Conservation (phyloP, 2,797 vertebrate genomes). For the Jordanella pulchra region DNA sequence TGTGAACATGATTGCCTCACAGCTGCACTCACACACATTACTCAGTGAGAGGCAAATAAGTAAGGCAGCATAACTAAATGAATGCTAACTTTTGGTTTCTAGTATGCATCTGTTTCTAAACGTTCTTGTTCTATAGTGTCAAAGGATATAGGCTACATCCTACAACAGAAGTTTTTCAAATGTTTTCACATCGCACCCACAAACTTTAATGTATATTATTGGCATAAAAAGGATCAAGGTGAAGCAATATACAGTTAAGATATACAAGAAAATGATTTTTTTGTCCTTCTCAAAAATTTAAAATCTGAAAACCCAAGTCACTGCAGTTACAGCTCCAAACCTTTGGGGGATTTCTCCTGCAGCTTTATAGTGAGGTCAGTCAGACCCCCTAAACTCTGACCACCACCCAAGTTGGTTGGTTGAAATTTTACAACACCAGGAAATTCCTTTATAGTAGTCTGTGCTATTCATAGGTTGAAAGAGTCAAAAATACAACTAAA, state of each 20-base stretch:
- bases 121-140: slow-evolving; percentile 10
- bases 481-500: no score
- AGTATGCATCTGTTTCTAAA: slow-evolving; percentile 9
- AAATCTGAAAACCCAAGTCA: not conserved
- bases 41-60: slow-evolving; percentile 66
- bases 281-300: not conserved
- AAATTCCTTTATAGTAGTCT: no score
- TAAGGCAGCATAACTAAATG: slow-evolving; percentile 42
- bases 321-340: not conserved
- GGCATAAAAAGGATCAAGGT: not conserved
- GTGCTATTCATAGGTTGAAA: no score
- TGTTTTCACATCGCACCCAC: not conserved
- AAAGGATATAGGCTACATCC: not conserved
- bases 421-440: no score
- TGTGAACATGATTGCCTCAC: slow-evolving; percentile 66
- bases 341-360: not conserved
- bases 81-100: slow-evolving; percentile 30
- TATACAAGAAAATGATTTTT: not conserved
- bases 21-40: slow-evolving; percentile 40
- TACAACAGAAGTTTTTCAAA: not conserved
- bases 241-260: not conserved
- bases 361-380: not conserved
- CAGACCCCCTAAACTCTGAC: no score
- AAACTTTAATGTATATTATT: not conserved
- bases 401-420: no score